phyloP scores from a whole-genome alignment of 2,888 invertebrate species.

The Calephelis perditalis region DNA sequence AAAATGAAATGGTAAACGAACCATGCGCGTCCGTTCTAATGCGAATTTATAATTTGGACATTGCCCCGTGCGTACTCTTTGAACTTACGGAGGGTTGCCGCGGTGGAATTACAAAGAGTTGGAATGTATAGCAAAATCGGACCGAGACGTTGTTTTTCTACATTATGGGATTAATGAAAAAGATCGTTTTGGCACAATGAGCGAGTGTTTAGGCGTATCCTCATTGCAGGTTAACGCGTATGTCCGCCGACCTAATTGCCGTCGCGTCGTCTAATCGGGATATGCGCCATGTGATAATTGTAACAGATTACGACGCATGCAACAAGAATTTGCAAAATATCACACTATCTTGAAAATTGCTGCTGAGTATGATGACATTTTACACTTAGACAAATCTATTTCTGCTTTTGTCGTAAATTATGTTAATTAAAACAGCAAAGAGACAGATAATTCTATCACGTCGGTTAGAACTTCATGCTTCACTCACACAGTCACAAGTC shows the following conservation, averaged over 20 bases:
- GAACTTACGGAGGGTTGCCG: slow-evolving; percentile 57
- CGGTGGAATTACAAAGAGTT: slow-evolving; percentile 70
- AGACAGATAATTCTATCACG: slow-evolving; percentile 21
- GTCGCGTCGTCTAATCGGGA: slow-evolving; percentile 74
- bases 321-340: slow-evolving; percentile 27
- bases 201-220: slow-evolving; percentile 72
- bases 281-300: slow-evolving; percentile 76
- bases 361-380: background rate
- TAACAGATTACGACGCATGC: slow-evolving; percentile 48
- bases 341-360: background rate
- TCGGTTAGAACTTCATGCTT: slow-evolving; percentile 58
- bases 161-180: slow-evolving; percentile 42
- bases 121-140: slow-evolving; percentile 57
- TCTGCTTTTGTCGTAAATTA: background rate
- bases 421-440: background rate
- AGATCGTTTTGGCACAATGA: slow-evolving; percentile 53
- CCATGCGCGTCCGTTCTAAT: slow-evolving; percentile 78
- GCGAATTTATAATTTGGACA: slow-evolving; percentile 79
- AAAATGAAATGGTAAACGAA: slow-evolving; percentile 78
- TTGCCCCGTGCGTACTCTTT: slow-evolving; percentile 71
- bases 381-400: background rate
- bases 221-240: slow-evolving; percentile 74
- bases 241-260: slow-evolving; percentile 76
- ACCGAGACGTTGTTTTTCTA: slow-evolving; percentile 40
- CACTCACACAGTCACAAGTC: slow-evolving; percentile 67